Base-by-base conservation (phyloP, 2,888 invertebrate genomes). In the Melieria omissa region DNA sequence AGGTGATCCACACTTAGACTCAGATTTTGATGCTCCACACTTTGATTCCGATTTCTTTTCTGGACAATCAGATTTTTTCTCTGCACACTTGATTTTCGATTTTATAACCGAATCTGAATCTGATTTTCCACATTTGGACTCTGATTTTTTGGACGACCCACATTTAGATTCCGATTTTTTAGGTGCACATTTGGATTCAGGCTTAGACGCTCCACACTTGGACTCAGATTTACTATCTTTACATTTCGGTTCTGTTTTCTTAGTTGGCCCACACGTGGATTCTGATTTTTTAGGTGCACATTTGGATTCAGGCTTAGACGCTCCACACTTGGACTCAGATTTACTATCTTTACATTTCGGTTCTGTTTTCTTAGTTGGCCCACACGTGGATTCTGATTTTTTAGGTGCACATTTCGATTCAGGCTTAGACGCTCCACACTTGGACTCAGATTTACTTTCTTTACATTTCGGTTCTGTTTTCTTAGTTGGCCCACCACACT, bases 121-220 rank as follows among this genome's bases (percentile, higher is more conserved):
- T 29, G 42, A 46, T 63, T 63, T 52, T 65, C 54, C 16, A 45
- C 54, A 0, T 67, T 58, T 55, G 9, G 46, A 10, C 16, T n/a
- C 29, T 4, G 61, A 68, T n/a, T 69, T 60, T 55, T 64, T 54
- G 42, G 8, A n/a, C 42, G 54, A 12, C n/a, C 62, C 67, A 58
- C 67, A 64, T 16, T 62, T 64, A 4, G 58, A 44, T 9, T 5
- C 57, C 5, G 14, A 29, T 46, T 49, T 65, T 44, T 55, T 45
- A 41, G 6, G 45, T 29, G 29, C 29, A 3, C 29, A 29, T 66
- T 52, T 45, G 14, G 52, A 6, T 64, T 58, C 29, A 6, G n/a
- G n/a, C n/a, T n/a, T n/a, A n/a, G n/a, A n/a, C n/a, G n/a, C n/a
- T 65, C 54, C 16, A 45, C 54, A 0, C 58, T 58, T 55, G 9